Percentiles rank a stretch among this genome's conserved stretches.
phyloP scores from a whole-genome alignment of 2,888 invertebrate genomes.

The Drosophila cognata region DNA sequence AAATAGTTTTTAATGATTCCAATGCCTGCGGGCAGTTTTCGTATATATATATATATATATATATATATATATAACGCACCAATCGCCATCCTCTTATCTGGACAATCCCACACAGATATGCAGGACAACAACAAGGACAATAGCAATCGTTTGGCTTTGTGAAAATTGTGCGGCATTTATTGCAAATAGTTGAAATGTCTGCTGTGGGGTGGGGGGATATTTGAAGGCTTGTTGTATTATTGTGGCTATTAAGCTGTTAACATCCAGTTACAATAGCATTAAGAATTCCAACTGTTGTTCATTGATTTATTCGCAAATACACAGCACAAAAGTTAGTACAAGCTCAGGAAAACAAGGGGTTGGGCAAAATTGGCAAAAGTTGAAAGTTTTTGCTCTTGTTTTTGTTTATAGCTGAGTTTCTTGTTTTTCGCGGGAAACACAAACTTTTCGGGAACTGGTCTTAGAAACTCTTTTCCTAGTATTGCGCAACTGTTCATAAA shows the following conservation, averaged over 20 bases:
- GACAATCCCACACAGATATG: slow-evolving; percentile 7
- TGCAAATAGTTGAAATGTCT: slow-evolving; percentile 61
- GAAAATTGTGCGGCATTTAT: slow-evolving; percentile 56
- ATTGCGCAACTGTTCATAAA: background rate
- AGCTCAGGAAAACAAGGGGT: background rate
- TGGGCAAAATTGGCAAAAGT: background rate
- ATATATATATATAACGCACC: background rate
- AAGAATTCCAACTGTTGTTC: slow-evolving; percentile 16
- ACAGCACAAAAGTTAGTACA: slow-evolving; percentile 4
- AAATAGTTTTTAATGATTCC: slow-evolving; percentile 79
- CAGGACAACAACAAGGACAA: slow-evolving; percentile 15
- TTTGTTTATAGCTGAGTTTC: slow-evolving; percentile 5
- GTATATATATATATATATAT: slow-evolving; percentile 14
- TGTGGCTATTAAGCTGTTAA: slow-evolving; percentile 46
- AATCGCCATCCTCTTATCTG: background rate
- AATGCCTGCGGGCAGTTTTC: slow-evolving; percentile 61
- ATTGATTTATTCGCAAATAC: slow-evolving; percentile 20
- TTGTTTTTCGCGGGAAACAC: background rate
- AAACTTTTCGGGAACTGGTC: slow-evolving; percentile 16
- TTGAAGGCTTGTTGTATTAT: background rate
- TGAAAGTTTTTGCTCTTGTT: background rate
- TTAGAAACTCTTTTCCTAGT: background rate
- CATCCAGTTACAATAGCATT: slow-evolving; percentile 32
- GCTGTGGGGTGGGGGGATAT: background rate
- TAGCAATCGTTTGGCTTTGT: slow-evolving; percentile 62